Conservation (phyloP, 2,797 vertebrate genomes). For the Danio jaintianensis region DNA sequence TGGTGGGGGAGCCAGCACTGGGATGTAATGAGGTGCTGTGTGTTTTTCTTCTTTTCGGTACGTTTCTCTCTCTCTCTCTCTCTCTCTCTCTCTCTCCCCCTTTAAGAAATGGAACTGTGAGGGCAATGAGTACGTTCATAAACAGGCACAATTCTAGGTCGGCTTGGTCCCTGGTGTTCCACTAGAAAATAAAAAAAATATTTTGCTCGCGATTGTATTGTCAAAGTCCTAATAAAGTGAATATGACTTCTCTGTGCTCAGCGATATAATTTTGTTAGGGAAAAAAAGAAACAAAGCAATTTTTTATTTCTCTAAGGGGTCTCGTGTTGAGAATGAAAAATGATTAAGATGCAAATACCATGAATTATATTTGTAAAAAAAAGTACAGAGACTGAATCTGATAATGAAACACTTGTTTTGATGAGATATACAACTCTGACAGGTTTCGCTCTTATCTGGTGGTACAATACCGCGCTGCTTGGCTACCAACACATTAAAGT, state of each 20-base stretch:
- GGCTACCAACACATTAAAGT: conserved; percentile 25
- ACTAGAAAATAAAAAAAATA: conserved; percentile 77
- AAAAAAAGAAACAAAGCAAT: conserved; percentile 30
- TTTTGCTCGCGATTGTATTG: conserved; percentile 57
- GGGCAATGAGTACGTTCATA: conserved; percentile 78
- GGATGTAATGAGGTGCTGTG: conserved; percentile 77
- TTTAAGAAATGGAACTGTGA: conserved; percentile 79
- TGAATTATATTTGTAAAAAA: conserved; percentile 37
- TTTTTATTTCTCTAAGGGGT: conserved; percentile 47
- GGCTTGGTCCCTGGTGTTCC: conserved; percentile 81
- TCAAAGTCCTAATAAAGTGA: conserved; percentile 58
- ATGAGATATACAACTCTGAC: conserved; percentile 15
- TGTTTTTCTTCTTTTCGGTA: conserved; percentile 33
- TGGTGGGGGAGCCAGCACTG: conserved; percentile 73
- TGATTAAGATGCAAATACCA: conserved; percentile 46
- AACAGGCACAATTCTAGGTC: conserved; percentile 82
- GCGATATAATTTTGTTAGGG: conserved; percentile 47
- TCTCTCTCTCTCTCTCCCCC: conserved; percentile 53
- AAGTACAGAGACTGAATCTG: conserved; percentile 14
- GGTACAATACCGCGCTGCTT: neutral
- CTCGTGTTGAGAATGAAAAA: conserved; percentile 21
- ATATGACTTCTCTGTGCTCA: conserved; percentile 54
- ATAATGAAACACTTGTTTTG: conserved; percentile 40
- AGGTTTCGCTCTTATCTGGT: conserved; percentile 20
- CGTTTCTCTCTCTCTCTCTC: conserved; percentile 30